Evolutionary conservation across 2,888 invertebrate genomes (phyloP), one percentile per base, ranked within the genome.

Genomic region (Erannis defoliaria): DNA sequence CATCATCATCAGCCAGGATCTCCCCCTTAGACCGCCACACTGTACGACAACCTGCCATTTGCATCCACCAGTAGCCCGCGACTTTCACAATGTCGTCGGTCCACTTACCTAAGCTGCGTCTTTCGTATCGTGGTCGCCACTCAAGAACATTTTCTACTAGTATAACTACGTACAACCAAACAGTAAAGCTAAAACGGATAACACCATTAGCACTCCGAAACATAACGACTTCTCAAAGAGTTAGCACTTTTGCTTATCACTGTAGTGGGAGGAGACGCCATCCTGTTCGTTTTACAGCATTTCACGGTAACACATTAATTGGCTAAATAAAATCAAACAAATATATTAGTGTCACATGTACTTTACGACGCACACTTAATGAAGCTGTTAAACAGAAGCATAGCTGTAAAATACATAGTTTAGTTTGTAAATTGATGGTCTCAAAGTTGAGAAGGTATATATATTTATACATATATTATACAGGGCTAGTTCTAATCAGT

Each of bases 261-360:
- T 72, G 78, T 84, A 78, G 67, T 48, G 70, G 88, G 88, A 82
- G 89, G 79, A 72, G 78, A 76, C 16, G 10, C 50, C 61, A 61
- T 55, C 61, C 55, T 72, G 77, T 70, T 78, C 70, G 74, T 81
- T 88, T 90, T 87, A 88, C 82, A 81, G 78, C 81, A 80, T 86
- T 91, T 91, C 90, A 88, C 82, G 81, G 85, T 88, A 90, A 55
- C 89, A 88, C 89, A 88, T 89, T 90, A 89, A 91, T 91, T 90
- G 89, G 78, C 74, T 80, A 81, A 84, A 83, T 88, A 79, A 83
- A 88, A 86, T 89, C 85, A 88, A 85, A 87, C 80, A 62, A 64
- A 67, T 64, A 54, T 64, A 68, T 67, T 68, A 66, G 66, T 70
- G 66, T 66, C 68, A 71, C 62, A 58, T 71, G 66, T 33, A 48